phyloP scores from a whole-genome alignment of 2,113 vertebrate genomes.

The Psilopsiagon aymara region DNA sequence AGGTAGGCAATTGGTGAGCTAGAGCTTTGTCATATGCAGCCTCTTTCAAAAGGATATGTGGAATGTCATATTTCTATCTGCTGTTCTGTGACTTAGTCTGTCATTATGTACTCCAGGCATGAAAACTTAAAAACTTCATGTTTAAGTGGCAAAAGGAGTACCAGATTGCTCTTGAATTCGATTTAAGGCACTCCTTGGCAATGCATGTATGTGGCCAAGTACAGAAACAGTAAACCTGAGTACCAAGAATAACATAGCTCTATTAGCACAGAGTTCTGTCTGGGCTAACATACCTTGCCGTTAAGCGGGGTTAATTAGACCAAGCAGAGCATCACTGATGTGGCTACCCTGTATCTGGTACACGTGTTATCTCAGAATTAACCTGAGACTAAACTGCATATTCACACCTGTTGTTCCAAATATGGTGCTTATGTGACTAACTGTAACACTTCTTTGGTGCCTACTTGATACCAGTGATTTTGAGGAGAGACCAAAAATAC shows the following conservation, averaged over 20 bases:
- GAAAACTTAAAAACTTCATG: not conserved
- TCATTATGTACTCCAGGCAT: not conserved
- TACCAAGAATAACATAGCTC: not conserved
- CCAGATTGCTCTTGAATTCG: not conserved
- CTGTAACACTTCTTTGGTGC: not conserved
- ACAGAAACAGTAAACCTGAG: not conserved
- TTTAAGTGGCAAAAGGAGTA: not conserved
- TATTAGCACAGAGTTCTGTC: not conserved
- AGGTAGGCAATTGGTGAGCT: not conserved
- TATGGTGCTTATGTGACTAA: not conserved
- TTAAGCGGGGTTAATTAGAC: not conserved
- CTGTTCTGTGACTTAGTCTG: not conserved
- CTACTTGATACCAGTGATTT: not conserved
- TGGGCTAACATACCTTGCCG: not conserved
- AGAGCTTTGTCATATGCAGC: not conserved
- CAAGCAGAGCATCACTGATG: not conserved
- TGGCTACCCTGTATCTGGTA: not conserved
- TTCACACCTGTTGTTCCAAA: not conserved
- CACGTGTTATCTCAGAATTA: not conserved
- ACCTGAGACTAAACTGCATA: not conserved
- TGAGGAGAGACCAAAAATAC: not conserved
- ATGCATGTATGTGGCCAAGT: not conserved
- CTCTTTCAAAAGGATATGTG: not conserved
- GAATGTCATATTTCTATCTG: not conserved
- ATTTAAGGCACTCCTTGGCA: not conserved